These are phyloP conservation scores for Andrena bucephala DNA, from an alignment of 2,888 invertebrate species.

Conservation along the genomic window DNA sequence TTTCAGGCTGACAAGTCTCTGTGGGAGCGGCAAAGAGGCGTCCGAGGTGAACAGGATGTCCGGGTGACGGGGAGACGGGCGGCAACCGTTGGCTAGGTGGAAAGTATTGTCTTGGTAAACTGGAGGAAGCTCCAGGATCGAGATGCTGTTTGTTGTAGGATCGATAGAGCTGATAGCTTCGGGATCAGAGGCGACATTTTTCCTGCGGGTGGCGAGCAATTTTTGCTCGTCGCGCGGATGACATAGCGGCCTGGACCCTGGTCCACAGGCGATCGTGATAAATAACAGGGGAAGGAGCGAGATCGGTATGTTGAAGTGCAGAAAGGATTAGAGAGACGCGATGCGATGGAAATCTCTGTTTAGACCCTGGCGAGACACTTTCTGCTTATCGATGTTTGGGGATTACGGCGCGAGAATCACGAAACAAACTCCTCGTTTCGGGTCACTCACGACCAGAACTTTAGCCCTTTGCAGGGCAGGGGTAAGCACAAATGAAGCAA, in stretches of 20 bases:
- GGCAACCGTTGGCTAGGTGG: constrained; percentile 20
- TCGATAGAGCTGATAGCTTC: constrained; percentile 9
- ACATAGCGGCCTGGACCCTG: background rate
- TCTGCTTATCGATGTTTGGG: background rate
- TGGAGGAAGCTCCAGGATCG: background rate
- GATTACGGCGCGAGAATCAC: background rate
- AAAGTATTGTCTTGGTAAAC: constrained; percentile 14
- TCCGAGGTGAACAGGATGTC: constrained; percentile 30
- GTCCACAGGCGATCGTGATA: too few relatives aligned
- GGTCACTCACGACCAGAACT: background rate
- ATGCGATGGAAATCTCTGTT: too few relatives aligned
- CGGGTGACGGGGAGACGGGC: constrained; percentile 19
- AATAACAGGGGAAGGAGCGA: too few relatives aligned
- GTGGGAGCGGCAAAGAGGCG: background rate
- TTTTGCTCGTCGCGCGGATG: background rate
- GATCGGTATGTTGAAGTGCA: too few relatives aligned
- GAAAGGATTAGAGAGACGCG: too few relatives aligned
- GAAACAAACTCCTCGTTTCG: background rate
- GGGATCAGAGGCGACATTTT: background rate
- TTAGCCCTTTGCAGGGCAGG: background rate
- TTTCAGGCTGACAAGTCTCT: constrained; percentile 50
- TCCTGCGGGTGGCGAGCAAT: background rate
- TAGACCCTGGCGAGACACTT: too few relatives aligned
- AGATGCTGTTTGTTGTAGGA: constrained; percentile 6
- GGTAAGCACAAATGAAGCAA: background rate